phyloP scores from a whole-genome alignment of 2,797 vertebrate species.

The Coccyzus lansbergi region DNA sequence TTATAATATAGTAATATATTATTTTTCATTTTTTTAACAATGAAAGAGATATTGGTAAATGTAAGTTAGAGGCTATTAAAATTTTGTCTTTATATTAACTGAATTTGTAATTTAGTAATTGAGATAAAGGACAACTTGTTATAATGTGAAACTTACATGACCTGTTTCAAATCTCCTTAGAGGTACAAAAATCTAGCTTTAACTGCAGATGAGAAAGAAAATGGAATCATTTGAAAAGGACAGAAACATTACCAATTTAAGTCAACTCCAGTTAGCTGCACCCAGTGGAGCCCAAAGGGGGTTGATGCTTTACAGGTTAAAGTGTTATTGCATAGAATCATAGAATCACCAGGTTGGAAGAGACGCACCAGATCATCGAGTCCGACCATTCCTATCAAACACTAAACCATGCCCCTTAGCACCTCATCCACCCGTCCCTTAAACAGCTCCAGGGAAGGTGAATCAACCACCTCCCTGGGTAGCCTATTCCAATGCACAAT shows the following conservation, averaged over 20 bases:
- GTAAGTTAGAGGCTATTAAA: not conserved
- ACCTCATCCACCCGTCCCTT: too few species aligned
- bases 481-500: too few species aligned
- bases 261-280: not conserved
- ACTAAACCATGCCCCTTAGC: too few species aligned
- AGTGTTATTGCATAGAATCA: too few species aligned
- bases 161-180: not conserved
- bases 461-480: too few species aligned
- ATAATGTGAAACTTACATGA: not conserved
- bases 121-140: not conserved
- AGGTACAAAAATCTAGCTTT: not conserved
- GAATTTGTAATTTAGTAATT: not conserved
- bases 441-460: too few species aligned
- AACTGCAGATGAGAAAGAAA: not conserved
- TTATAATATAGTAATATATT: not conserved
- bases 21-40: not conserved
- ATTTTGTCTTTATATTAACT: not conserved
- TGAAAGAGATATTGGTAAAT: not conserved
- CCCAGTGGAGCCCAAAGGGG: not conserved
- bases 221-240: not conserved
- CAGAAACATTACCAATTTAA: not conserved
- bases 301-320: conserved; percentile 10
- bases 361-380: too few species aligned
- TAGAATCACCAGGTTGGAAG: too few species aligned
- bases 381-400: too few species aligned